A percentile compares a stretch with the other conserved stretches of the same genome.
Conservation (phyloP, 2,113 vertebrate genomes). For the crab-eating macaque (Macaca fascicularis) region T2T-MFA8v1.1 NC_088388.1:101743501-101744000, state of each 20-base stretch:
- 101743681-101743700: not conserved
- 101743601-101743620: not conserved
- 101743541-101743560: not conserved
- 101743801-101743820: constrained; percentile 91
- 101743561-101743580: not conserved
- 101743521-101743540: not conserved
- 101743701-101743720: constrained; percentile 92
- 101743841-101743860: constrained; percentile 95
- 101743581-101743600: not conserved
- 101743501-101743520: not conserved
- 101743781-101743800: constrained; percentile 93
- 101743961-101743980: not conserved
- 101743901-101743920: not conserved
- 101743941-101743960: not conserved
- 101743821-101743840: constrained; percentile 95
- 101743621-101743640: not conserved
- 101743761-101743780: constrained; percentile 87
- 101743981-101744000: not conserved
- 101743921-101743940: not conserved
- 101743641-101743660: not conserved
- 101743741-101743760: constrained; percentile 86
- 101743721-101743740: constrained; percentile 94
- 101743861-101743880: constrained; percentile 89
- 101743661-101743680: fast-evolving
- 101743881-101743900: not conserved